Percentiles rank a stretch among this genome's conserved stretches.
phyloP scores from a whole-genome alignment of 2,113 vertebrate genomes.

The Colossoma macropomum region DNA sequence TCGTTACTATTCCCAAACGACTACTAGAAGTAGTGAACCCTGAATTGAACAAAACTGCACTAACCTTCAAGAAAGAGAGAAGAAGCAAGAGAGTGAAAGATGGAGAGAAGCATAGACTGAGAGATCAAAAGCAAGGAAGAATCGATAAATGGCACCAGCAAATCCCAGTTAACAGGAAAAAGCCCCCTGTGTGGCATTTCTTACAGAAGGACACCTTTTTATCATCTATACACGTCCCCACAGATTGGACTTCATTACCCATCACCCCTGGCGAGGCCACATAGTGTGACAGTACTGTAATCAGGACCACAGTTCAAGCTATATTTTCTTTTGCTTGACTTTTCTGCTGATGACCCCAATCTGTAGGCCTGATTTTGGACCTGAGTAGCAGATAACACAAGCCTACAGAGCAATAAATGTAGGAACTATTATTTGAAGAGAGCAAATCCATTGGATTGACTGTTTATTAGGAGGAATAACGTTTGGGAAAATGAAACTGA shows the following conservation, averaged over 20 bases:
- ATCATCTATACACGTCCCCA: slow-evolving; percentile 8
- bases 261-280: slow-evolving; percentile 25
- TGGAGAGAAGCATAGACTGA: background rate
- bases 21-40: background rate
- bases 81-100: background rate
- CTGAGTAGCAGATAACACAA: too few relatives aligned
- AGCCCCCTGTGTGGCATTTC: background rate
- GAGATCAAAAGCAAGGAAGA: background rate
- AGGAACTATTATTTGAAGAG: too few relatives aligned
- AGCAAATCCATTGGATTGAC: too few relatives aligned
- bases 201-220: background rate
- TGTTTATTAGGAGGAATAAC: too few relatives aligned
- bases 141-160: slow-evolving; percentile 13
- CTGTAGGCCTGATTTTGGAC: too few relatives aligned
- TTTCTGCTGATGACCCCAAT: too few relatives aligned
- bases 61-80: background rate
- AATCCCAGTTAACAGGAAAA: slow-evolving; percentile 1
- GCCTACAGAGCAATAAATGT: too few relatives aligned
- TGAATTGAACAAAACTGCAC: background rate
- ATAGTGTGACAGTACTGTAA: background rate
- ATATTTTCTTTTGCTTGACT: background rate
- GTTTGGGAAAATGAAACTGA: too few relatives aligned
- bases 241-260: slow-evolving; percentile 43
- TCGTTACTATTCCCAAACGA: too few relatives aligned
- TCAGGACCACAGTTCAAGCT: background rate